Conservation (phyloP, 92 coral and sea anemone genomes). For the Paragorgia papillata region DNA sequence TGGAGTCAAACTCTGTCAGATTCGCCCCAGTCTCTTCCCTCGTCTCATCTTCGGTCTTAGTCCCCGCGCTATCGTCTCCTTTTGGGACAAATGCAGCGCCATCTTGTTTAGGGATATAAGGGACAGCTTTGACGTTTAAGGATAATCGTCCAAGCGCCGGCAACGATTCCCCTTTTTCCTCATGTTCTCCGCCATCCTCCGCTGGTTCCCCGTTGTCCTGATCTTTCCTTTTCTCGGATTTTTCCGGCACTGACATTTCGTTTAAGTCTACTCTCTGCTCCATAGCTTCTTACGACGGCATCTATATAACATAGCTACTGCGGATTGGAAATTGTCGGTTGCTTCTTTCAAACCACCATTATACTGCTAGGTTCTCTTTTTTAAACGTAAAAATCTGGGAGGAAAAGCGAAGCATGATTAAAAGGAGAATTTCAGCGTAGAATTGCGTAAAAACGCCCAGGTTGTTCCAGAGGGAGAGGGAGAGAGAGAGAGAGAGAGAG, state of each 20-base stretch:
- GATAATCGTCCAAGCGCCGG: constrained; percentile 33
- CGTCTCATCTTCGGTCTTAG: not conserved
- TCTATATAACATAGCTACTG: not conserved
- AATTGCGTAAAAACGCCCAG: too few relatives aligned
- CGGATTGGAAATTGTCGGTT: not conserved
- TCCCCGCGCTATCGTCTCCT: not conserved
- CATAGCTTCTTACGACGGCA: not conserved
- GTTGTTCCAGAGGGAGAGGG: too few relatives aligned
- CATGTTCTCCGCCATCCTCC: not conserved
- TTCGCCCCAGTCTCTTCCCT: not conserved
- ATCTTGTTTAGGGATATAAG: constrained; percentile 39
- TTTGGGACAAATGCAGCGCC: not conserved
- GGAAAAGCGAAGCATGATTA: too few relatives aligned
- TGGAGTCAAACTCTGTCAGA: not conserved
- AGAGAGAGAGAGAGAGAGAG: too few relatives aligned
- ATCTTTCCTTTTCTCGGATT: not conserved
- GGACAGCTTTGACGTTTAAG: constrained; percentile 38
- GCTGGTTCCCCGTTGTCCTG: not conserved
- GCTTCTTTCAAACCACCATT: not conserved
- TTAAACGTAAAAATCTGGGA: not conserved
- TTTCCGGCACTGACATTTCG: constrained; percentile 15
- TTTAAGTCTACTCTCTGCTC: not conserved
- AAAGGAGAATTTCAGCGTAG: too few relatives aligned
- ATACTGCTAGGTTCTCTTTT: not conserved
- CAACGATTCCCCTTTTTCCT: not conserved